Percentiles rank a stretch among this genome's conserved stretches.
These are phyloP conservation scores for Torymus auratus DNA, from an alignment of 2,888 invertebrate species.

Conservation along the genomic window DNA sequence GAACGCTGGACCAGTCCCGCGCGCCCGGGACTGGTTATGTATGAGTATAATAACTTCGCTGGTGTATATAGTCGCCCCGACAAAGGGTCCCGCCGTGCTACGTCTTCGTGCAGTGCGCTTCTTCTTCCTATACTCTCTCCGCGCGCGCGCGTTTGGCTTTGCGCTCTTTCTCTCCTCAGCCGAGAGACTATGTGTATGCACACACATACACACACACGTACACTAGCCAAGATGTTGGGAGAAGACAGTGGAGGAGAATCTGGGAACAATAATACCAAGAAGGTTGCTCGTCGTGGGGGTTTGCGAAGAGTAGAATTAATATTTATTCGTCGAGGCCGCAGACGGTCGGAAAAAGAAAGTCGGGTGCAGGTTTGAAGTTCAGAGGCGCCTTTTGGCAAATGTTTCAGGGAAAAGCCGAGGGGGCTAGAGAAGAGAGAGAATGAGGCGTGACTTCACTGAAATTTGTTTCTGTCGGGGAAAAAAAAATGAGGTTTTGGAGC, in stretches of 20 bases:
- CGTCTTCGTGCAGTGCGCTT: constrained; percentile 8
- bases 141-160: background rate
- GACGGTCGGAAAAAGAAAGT: background rate
- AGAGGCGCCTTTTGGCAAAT: constrained; percentile 14
- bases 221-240: too few species aligned
- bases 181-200: too few species aligned
- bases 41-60: constrained; percentile 9
- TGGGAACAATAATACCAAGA: constrained; percentile 45
- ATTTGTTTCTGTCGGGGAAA: background rate
- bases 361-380: constrained; percentile 30
- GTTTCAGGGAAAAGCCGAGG: constrained; percentile 12
- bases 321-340: background rate
- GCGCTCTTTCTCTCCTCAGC: background rate
- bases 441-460: constrained; percentile 20
- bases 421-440: background rate
- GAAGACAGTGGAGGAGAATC: background rate
- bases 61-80: too few species aligned
- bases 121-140: background rate
- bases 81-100: constrained; percentile 32
- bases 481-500: background rate
- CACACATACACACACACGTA: too few species aligned
- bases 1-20: constrained; percentile 39
- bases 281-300: constrained; percentile 26
- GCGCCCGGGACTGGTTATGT: constrained; percentile 48
- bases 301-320: constrained; percentile 14